phyloP scores from a whole-genome alignment of 2,797 vertebrate species.

The Esox lucius region DNA sequence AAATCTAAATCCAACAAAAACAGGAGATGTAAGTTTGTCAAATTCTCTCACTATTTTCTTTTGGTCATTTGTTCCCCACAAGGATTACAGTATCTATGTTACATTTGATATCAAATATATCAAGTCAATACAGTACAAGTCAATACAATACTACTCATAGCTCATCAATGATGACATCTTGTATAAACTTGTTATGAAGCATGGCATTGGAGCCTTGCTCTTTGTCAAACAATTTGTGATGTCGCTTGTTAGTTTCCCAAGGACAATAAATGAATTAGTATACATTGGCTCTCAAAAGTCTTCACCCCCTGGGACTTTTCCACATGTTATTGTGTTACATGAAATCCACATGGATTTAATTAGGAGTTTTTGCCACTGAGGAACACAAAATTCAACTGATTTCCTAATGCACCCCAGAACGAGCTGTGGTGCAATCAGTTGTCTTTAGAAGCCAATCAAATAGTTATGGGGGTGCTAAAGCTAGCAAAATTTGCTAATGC shows the following conservation, averaged over 20 bases:
- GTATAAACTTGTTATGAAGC: background rate
- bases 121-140: background rate
- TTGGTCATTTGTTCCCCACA: background rate
- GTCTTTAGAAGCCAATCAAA: too few relatives aligned
- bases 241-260: background rate
- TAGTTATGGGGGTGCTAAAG: too few relatives aligned
- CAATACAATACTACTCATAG: too few relatives aligned
- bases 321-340: too few relatives aligned
- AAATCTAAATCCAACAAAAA: constrained; percentile 21
- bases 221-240: background rate
- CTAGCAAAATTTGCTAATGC: too few relatives aligned
- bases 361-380: too few relatives aligned
- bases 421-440: too few relatives aligned
- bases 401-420: too few relatives aligned
- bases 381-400: too few relatives aligned
- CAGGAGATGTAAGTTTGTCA: constrained; percentile 11
- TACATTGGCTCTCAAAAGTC: background rate
- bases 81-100: background rate
- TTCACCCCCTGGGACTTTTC: too few relatives aligned
- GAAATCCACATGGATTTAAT: too few relatives aligned
- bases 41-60: background rate
- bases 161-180: background rate
- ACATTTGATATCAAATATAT: background rate
- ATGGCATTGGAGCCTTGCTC: background rate
- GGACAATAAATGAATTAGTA: background rate